Percentiles rank a stretch among this genome's conserved stretches.
phyloP scores from a whole-genome alignment of 2,888 invertebrate species.

The Himalopsyche tibetana region DNA sequence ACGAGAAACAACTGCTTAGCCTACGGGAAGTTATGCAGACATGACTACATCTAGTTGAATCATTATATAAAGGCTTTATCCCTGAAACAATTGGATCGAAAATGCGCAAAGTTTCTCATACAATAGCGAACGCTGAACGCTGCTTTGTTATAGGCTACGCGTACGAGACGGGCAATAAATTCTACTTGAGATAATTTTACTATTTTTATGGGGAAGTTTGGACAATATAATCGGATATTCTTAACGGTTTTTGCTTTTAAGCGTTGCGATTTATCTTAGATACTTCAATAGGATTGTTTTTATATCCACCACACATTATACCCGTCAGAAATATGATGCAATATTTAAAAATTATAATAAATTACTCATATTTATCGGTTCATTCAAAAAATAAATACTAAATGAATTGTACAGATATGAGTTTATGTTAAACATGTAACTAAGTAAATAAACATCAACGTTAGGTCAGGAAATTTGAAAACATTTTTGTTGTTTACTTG shows the following conservation, averaged over 20 bases:
- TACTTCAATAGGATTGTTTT: slow-evolving; percentile 21
- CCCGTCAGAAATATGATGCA: neutral
- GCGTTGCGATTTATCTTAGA: slow-evolving; percentile 17
- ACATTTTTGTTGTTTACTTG: no score
- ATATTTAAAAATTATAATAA: no score
- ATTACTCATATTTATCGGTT: no score
- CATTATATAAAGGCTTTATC: slow-evolving; percentile 41
- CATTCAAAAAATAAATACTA: no score
- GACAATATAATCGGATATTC: slow-evolving; percentile 61
- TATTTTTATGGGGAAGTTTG: slow-evolving; percentile 51
- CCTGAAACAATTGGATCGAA: slow-evolving; percentile 51
- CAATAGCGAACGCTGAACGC: slow-evolving; percentile 46
- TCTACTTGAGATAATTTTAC: slow-evolving; percentile 55
- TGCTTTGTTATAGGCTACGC: slow-evolving; percentile 48
- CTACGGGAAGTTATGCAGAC: slow-evolving; percentile 54
- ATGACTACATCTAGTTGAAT: slow-evolving; percentile 44
- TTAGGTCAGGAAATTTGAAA: no score
- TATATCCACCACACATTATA: neutral
- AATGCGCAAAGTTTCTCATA: slow-evolving; percentile 54
- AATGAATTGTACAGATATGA: no score
- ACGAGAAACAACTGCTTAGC: slow-evolving; percentile 47
- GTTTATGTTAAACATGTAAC: no score
- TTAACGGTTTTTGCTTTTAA: slow-evolving; percentile 48
- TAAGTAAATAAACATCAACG: no score
- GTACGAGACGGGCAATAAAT: slow-evolving; percentile 53